phyloP scores from a whole-genome alignment of 2,113 vertebrate species.

The Megatriorchis doriae region DNA sequence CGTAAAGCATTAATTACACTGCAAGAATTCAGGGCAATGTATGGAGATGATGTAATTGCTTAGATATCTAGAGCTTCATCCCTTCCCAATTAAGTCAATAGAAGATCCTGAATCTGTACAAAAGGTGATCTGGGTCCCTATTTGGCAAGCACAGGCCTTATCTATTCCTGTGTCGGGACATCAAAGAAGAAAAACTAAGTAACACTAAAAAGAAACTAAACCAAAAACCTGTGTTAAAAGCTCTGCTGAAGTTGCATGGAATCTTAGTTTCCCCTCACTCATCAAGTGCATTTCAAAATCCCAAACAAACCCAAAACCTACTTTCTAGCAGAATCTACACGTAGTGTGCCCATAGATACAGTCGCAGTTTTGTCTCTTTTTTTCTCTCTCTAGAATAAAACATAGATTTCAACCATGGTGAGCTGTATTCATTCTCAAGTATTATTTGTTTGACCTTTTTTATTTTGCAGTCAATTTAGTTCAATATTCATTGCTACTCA shows the following conservation, averaged over 20 bases:
- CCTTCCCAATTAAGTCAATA: neutral
- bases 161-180: neutral
- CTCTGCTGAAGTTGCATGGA: neutral
- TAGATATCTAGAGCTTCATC: neutral
- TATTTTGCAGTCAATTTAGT: neutral
- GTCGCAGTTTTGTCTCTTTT: neutral
- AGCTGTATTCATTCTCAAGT: neutral
- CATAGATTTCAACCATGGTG: fast-evolving
- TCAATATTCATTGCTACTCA: neutral
- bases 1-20: neutral
- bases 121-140: neutral
- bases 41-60: neutral
- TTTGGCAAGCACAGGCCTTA: neutral
- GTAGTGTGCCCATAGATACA: neutral
- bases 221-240: neutral
- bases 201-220: neutral
- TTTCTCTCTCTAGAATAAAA: neutral
- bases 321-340: neutral
- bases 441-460: neutral
- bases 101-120: neutral
- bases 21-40: neutral
- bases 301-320: neutral
- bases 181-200: neutral
- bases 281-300: neutral
- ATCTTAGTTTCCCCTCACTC: neutral